Evolutionary conservation across 2,888 invertebrate species (phyloP).

Genomic region (Cancer borealis): DNA sequence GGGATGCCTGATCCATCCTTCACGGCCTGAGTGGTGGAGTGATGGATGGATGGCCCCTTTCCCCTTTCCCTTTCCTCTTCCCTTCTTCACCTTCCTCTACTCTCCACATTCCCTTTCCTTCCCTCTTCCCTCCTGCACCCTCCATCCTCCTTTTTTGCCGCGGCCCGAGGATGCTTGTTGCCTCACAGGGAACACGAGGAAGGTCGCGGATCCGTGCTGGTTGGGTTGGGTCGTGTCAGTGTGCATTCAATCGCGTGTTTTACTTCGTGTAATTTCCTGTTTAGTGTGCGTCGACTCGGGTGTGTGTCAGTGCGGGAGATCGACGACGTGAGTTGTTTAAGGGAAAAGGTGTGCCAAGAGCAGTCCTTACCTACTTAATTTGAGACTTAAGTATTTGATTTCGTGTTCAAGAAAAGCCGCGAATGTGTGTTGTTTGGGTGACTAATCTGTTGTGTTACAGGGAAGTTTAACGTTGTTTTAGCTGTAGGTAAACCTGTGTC

Average conservation of each 20-base stretch:
- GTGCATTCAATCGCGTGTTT: slow-evolving; percentile 10
- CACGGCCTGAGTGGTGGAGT: slow-evolving; percentile 42
- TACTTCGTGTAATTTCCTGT: slow-evolving; percentile 28
- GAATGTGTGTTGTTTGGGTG: neutral
- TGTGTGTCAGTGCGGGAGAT: slow-evolving; percentile 10
- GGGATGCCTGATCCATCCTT: slow-evolving; percentile 44
- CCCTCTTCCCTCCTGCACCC: neutral
- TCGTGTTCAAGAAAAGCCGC: neutral
- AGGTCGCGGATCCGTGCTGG: neutral
- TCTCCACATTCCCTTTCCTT: neutral
- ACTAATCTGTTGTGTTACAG: neutral
- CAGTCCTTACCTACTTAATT: neutral
- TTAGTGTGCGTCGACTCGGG: neutral
- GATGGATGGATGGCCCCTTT: slow-evolving; percentile 44
- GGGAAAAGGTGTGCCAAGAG: neutral
- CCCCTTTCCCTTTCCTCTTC: neutral
- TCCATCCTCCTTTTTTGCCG: slow-evolving; percentile 36
- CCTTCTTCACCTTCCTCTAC: neutral
- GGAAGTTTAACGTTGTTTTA: neutral
- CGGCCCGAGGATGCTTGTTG: neutral
- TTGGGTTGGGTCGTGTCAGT: neutral
- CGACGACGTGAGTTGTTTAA: slow-evolving; percentile 13
- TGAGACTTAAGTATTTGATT: neutral
- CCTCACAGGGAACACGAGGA: neutral
- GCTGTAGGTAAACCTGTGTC: neutral